A percentile compares a stretch with the other conserved stretches of the same genome.
phyloP scores from a whole-genome alignment of 2,888 invertebrate species.

The Tachina lurida region DNA sequence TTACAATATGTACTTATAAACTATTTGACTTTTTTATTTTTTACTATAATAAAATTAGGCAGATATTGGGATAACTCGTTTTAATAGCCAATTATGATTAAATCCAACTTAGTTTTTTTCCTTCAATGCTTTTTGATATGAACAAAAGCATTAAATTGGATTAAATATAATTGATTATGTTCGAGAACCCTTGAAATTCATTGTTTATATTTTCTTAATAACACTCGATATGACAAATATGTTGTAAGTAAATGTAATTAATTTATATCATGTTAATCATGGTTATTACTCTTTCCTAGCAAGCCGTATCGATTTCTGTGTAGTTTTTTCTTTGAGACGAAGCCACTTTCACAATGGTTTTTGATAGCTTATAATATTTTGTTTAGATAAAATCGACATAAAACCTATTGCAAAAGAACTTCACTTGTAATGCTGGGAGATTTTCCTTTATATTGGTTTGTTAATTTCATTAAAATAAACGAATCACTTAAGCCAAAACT shows the following conservation, averaged over 20 bases:
- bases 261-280: not conserved
- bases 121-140: conserved; percentile 76
- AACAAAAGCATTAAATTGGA: conserved; percentile 80
- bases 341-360: conserved; percentile 81
- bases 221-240: conserved; percentile 35
- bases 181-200: conserved; percentile 74
- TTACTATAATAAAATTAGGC: conserved; percentile 49
- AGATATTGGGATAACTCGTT: conserved; percentile 78
- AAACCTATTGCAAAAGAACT: conserved; percentile 81
- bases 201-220: conserved; percentile 19
- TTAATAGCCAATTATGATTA: conserved; percentile 83
- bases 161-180: conserved; percentile 83
- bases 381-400: conserved; percentile 76
- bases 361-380: conserved; percentile 75
- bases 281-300: conserved; percentile 39
- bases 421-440: conserved; percentile 46
- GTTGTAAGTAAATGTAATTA: not conserved
- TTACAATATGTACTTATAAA: conserved; percentile 45
- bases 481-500: conserved; percentile 8
- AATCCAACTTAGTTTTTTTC: conserved; percentile 81
- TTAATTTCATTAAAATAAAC: conserved; percentile 16
- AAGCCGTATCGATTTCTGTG: conserved; percentile 46
- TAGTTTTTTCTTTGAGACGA: conserved; percentile 63
- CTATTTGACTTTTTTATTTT: conserved; percentile 52
- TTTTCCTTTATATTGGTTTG: conserved; percentile 6